These are phyloP conservation scores for Microcebus jonahi DNA, from an alignment of 2,113 vertebrate genomes.

Conservation along the genomic window DNA sequence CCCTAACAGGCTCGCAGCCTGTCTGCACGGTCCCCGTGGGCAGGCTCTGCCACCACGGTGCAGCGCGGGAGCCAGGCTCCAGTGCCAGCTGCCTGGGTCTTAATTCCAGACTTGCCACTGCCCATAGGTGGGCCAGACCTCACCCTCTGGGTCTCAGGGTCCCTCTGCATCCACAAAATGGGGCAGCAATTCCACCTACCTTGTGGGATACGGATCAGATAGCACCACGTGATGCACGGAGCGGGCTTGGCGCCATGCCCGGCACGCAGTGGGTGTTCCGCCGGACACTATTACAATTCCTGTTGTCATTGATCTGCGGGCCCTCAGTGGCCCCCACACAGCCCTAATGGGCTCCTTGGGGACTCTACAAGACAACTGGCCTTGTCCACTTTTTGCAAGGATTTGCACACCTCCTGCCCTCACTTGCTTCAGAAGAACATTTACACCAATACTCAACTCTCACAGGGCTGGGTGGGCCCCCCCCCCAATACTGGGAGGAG, in stretches of 20 bases:
- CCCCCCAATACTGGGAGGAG: background rate
- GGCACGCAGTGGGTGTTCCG: rapidly evolving
- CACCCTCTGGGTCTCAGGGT: background rate
- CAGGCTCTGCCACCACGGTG: rapidly evolving
- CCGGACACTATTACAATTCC: rapidly evolving
- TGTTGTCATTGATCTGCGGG: rapidly evolving
- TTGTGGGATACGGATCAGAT: rapidly evolving
- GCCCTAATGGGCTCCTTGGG: background rate
- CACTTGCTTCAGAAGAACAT: background rate
- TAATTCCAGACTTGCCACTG: too few species aligned
- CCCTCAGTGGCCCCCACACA: rapidly evolving
- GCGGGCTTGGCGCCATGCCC: rapidly evolving
- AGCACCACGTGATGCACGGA: rapidly evolving
- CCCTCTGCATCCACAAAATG: background rate
- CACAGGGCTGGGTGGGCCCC: background rate
- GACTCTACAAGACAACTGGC: rapidly evolving
- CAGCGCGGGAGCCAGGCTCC: too few species aligned
- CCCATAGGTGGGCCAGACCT: background rate
- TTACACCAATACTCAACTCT: rapidly evolving
- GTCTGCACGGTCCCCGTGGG: rapidly evolving
- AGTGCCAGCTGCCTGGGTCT: background rate
- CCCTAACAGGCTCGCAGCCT: rapidly evolving
- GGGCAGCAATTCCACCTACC: background rate
- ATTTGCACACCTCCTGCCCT: background rate
- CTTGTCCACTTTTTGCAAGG: background rate